phyloP scores from a whole-genome alignment of 2,888 invertebrate species.

The Andrena praecox region DNA sequence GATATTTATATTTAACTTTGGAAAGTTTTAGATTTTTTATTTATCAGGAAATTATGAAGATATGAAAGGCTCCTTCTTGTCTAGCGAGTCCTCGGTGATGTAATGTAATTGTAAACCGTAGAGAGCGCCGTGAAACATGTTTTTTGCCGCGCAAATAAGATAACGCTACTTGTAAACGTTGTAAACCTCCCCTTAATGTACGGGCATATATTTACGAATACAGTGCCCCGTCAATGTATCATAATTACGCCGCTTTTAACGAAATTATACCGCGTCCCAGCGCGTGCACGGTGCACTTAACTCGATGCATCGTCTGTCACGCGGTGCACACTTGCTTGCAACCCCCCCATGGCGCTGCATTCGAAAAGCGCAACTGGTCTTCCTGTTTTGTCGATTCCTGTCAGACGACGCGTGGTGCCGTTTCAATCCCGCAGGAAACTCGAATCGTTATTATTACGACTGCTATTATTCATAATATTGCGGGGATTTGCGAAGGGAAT shows the following conservation, averaged over 20 bases:
- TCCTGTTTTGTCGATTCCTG: neutral
- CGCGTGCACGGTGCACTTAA: constrained; percentile 36
- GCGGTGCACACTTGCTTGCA: constrained; percentile 15
- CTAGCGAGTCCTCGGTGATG: too few relatives aligned
- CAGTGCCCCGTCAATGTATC: constrained; percentile 14
- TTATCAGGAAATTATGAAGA: too few relatives aligned
- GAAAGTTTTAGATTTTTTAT: too few relatives aligned
- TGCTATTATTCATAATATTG: too few relatives aligned
- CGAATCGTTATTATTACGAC: too few relatives aligned
- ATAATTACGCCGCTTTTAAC: constrained; percentile 39
- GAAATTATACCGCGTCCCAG: constrained; percentile 38
- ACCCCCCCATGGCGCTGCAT: neutral
- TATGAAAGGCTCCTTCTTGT: too few relatives aligned
- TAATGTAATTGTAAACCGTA: too few relatives aligned
- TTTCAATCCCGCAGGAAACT: too few relatives aligned
- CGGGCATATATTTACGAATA: constrained; percentile 21
- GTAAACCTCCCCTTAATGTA: neutral
- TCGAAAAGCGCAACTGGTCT: constrained; percentile 1
- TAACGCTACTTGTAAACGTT: neutral
- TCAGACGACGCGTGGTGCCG: too few relatives aligned
- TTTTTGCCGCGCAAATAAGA: neutral
- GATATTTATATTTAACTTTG: too few relatives aligned
- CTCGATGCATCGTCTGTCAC: constrained; percentile 35
- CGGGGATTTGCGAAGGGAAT: too few relatives aligned
- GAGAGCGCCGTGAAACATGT: neutral